Evolutionary conservation across 2,797 vertebrate species (phyloP).

Genomic region (Syngnathus rostellatus): DNA sequence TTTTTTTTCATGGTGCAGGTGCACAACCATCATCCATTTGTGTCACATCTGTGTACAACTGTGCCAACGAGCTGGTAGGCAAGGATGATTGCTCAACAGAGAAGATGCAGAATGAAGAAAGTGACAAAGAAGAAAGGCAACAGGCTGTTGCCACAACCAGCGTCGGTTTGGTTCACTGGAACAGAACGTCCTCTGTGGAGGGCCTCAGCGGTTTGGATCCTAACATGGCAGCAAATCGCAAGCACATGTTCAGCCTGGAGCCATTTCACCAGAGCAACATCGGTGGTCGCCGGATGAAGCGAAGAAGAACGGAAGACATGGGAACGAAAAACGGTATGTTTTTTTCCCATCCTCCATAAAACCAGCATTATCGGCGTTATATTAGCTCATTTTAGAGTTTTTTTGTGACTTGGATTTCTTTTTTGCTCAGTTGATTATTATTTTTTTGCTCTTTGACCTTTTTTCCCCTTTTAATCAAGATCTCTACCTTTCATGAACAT

Average conservation of each 20-base stretch:
- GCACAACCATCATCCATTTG: not conserved
- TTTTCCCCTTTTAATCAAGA: too few relatives aligned
- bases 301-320: slow-evolving; percentile 42
- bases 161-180: slow-evolving; percentile 10
- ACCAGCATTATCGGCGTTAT: not conserved
- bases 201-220: slow-evolving; percentile 24
- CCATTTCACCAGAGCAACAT: slow-evolving; percentile 69
- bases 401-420: too few relatives aligned
- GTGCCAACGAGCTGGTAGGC: not conserved
- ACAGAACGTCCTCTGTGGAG: not conserved
- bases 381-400: not conserved
- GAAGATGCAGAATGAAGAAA: slow-evolving; percentile 11
- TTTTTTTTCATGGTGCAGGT: not conserved
- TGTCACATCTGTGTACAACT: not conserved
- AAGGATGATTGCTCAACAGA: not conserved
- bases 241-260: slow-evolving; percentile 73
- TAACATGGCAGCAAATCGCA: slow-evolving; percentile 46
- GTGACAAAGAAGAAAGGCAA: slow-evolving; percentile 11
- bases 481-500: too few relatives aligned
- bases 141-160: slow-evolving; percentile 1
- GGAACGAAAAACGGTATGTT: slow-evolving; percentile 67
- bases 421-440: too few relatives aligned
- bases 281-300: slow-evolving; percentile 58
- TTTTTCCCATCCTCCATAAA: not conserved
- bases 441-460: too few relatives aligned